Evolutionary conservation across 2,797 vertebrate genomes (phyloP).

Genomic region (Lemur catta): DNA sequence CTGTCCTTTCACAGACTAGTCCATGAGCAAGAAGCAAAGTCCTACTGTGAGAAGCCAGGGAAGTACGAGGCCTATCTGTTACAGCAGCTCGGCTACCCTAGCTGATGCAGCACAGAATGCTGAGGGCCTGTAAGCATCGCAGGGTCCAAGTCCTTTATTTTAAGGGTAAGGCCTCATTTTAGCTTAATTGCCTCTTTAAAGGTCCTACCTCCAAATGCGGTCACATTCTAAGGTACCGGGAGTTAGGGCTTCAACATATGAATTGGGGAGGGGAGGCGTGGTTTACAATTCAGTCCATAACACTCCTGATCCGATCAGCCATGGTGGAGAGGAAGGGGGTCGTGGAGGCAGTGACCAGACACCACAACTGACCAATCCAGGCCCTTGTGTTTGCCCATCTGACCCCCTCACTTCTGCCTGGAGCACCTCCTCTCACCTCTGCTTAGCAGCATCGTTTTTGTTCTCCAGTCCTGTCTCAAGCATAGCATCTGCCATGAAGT

Average conservation of each 20-base stretch:
- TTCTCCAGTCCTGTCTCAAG: background rate
- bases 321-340: background rate
- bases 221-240: background rate
- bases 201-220: background rate
- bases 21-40: background rate
- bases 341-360: background rate
- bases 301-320: background rate
- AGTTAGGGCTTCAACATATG: background rate
- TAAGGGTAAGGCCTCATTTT: background rate
- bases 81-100: background rate
- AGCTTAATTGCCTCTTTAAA: background rate
- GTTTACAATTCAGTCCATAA: background rate
- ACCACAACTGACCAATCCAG: background rate
- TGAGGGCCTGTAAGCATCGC: background rate
- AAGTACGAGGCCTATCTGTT: background rate
- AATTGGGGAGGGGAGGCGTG: background rate
- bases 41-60: background rate
- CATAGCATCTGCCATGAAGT: no score
- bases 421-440: background rate
- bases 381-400: background rate
- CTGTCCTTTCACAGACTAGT: background rate
- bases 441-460: accelerated
- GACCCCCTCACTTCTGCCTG: background rate
- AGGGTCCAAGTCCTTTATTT: background rate
- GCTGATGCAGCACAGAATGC: background rate